These are phyloP conservation scores for Eledona agricola DNA, from an alignment of 2,888 invertebrate species.

Conservation along the genomic window DNA sequence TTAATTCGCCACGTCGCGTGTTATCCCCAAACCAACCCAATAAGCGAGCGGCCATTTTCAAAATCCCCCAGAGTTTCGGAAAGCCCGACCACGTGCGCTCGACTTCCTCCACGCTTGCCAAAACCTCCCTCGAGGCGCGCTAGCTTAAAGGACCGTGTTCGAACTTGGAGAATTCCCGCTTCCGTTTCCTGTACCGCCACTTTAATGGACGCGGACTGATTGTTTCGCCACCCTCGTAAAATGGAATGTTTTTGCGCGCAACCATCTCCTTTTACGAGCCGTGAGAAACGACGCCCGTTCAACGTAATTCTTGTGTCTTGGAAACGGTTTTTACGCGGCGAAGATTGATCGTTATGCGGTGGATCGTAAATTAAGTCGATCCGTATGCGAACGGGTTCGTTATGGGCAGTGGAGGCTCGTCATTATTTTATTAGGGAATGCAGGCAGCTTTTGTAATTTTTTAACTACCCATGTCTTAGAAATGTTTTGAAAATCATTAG, in stretches of 20 bases:
- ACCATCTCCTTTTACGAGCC: slow-evolving; percentile 46
- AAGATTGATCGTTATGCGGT: slow-evolving; percentile 38
- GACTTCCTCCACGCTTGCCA: slow-evolving; percentile 38
- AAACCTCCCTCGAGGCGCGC: slow-evolving; percentile 42
- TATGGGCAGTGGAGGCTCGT: slow-evolving; percentile 1
- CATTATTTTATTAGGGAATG: too few species aligned
- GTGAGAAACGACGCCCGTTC: slow-evolving; percentile 43
- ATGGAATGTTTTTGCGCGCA: slow-evolving; percentile 44
- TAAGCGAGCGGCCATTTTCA: slow-evolving; percentile 41
- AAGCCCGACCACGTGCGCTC: slow-evolving; percentile 45
- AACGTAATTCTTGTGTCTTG: slow-evolving; percentile 43
- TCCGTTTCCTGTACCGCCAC: slow-evolving; percentile 43
- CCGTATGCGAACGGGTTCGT: slow-evolving; percentile 12
- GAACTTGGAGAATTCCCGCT: slow-evolving; percentile 44
- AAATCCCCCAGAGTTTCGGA: slow-evolving; percentile 39
- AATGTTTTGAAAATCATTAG: too few species aligned
- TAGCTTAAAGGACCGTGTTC: slow-evolving; percentile 46
- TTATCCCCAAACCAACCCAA: slow-evolving; percentile 35
- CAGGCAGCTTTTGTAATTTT: too few species aligned
- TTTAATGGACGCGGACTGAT: slow-evolving; percentile 51
- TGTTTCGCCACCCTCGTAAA: slow-evolving; percentile 49
- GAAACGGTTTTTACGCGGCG: slow-evolving; percentile 39
- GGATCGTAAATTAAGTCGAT: slow-evolving; percentile 12
- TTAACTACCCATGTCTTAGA: too few species aligned
- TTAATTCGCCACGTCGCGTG: too few species aligned